A percentile compares a stretch with the other conserved stretches of the same genome.
phyloP scores from a whole-genome alignment of 2,888 invertebrate species.

The Sicus ferrugineus region DNA sequence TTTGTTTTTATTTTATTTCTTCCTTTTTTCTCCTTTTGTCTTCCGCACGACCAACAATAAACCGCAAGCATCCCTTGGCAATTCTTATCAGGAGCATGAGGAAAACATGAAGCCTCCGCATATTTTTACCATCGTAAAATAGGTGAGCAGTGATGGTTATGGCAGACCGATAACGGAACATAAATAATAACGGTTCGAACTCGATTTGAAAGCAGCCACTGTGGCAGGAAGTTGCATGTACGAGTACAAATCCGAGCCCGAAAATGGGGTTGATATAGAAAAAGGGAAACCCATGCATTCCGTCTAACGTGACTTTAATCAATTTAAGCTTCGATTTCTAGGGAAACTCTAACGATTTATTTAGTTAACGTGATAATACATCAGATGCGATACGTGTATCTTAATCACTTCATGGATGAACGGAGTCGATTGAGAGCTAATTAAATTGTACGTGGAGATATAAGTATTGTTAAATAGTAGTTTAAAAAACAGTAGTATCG shows the following conservation, averaged over 20 bases:
- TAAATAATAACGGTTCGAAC: conserved; percentile 55
- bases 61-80: conserved; percentile 23
- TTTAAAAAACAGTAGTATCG: no score
- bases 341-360: background rate
- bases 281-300: background rate
- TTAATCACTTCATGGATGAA: no score
- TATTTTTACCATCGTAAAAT: conserved; percentile 57
- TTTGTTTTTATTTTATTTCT: background rate
- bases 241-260: background rate
- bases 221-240: background rate
- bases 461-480: no score
- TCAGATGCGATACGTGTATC: no score
- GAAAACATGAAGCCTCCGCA: conserved; percentile 37
- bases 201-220: background rate
- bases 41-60: background rate
- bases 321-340: background rate
- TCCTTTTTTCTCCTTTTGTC: background rate
- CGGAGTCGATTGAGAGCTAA: no score
- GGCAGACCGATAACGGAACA: conserved; percentile 59
- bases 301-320: conserved; percentile 3
- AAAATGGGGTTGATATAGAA: background rate
- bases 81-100: conserved; percentile 32
- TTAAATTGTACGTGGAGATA: no score
- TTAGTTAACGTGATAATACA: no score
- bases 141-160: conserved; percentile 51